Evolutionary conservation across 2,888 invertebrate genomes (phyloP), one percentile per base, ranked within the genome.

Genomic region (Allolobophora icterica): DNA sequence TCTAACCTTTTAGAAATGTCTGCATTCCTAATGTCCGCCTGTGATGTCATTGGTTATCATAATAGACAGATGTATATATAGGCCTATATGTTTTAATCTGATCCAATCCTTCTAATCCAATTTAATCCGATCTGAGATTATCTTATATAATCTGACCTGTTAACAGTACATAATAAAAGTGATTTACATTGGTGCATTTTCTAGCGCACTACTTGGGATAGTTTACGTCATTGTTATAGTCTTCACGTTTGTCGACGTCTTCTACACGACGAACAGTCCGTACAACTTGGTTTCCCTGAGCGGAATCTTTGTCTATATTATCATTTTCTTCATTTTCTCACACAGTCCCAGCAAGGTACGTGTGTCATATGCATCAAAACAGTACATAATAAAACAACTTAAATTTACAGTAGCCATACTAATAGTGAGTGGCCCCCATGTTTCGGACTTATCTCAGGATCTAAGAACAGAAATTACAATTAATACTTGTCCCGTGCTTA

Each of bases 281-380:
- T 90, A 93, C 42, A 95, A 95, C 92, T 93, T 95, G 8, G 92
- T 94, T 52, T 94, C 94, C 3, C 92, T 93, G 24, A 92, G 92
- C 45, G 95, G 95, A 15, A 92, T 94, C 89, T 91, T 93, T 4
- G 92, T 93, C 89, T 95, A 94, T 91, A 84, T 95, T n/a, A 24
- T 94, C 0, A 71, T 94, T 17, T 93, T 94, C 91, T 95, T 93
- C 91, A 90, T 95, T 35, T 94, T 94, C 92, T 95, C 95, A 15
- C 89, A 93, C 58, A 94, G 94, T 90, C 95, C 94, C 0, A 92
- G 94, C 58, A 93, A 94, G 94, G 95, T 95, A 58, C 30, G 5
- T 52, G 15, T 3, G 52, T 52, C 19, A 24, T 52, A 24, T 58
- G 5, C 2, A 52, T 17, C 13, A 42, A 42, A 42, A 42, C 13